These are phyloP conservation scores for Onychomys torridus DNA, from an alignment of 2,797 vertebrate species.

Conservation along the genomic window DNA sequence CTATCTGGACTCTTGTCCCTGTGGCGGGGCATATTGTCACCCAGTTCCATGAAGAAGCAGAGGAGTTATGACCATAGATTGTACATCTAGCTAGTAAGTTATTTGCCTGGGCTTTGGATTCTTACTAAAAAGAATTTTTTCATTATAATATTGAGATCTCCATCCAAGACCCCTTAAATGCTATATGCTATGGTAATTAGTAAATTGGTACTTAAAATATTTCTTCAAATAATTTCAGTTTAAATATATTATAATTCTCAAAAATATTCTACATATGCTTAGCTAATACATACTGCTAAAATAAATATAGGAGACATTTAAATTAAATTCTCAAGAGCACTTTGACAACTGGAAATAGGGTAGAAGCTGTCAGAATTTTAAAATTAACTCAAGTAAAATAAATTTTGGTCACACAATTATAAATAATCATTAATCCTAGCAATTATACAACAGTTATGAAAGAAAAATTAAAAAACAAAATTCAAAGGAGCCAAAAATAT, in stretches of 20 bases:
- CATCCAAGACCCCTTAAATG: background rate
- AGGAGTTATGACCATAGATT: background rate
- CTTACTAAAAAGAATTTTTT: background rate
- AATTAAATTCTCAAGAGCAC: slow-evolving; percentile 14
- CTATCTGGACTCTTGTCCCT: background rate
- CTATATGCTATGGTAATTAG: background rate
- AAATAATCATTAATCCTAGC: background rate
- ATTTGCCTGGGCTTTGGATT: background rate
- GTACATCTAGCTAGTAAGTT: background rate
- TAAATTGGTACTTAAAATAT: background rate
- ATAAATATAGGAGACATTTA: slow-evolving; percentile 72
- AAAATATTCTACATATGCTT: slow-evolving; percentile 52
- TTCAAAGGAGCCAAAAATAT: background rate
- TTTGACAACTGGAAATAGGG: background rate
- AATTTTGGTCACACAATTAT: background rate
- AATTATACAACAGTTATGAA: background rate
- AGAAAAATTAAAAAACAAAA: background rate
- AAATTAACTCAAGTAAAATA: background rate
- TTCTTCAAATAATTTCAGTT: slow-evolving; percentile 54
- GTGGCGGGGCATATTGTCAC: background rate
- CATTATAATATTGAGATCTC: background rate
- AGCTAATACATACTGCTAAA: slow-evolving; percentile 52
- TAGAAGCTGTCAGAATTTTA: background rate
- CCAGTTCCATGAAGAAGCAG: background rate
- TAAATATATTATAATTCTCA: background rate